Percentiles rank a stretch among this genome's conserved stretches.
Conservation (phyloP, 2,797 vertebrate genomes). For the Psittacula echo region DNA sequence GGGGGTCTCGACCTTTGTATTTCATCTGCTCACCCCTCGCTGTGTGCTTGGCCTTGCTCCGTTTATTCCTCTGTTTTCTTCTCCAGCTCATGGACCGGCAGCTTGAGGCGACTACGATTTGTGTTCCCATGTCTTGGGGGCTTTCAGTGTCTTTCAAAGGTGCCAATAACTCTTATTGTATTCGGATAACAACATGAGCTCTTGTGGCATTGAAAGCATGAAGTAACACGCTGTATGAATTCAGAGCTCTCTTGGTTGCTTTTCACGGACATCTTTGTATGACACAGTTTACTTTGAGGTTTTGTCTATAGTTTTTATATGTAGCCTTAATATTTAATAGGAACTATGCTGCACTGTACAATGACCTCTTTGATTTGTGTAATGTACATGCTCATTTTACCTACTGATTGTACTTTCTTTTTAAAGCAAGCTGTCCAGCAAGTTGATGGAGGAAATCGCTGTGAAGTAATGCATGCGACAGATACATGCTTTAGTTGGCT, state of each 20-base stretch:
- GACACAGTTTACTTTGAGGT: not conserved
- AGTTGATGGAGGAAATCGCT: not conserved
- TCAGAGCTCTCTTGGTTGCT: not conserved
- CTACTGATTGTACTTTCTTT: not conserved
- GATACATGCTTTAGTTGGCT: not conserved
- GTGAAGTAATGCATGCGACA: not conserved
- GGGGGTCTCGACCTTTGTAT: not conserved
- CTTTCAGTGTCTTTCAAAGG: not conserved
- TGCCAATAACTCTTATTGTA: not conserved
- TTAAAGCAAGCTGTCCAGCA: not conserved
- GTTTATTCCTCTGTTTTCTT: not conserved
- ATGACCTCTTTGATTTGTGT: not conserved
- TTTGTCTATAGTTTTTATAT: not conserved
- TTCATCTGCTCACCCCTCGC: not conserved
- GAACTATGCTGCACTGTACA: not conserved
- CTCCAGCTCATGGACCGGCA: not conserved
- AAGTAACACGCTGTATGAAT: rapidly evolving
- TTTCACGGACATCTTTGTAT: not conserved
- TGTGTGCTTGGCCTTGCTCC: not conserved
- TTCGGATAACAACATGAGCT: not conserved
- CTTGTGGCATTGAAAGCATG: not conserved
- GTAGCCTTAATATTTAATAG: not conserved
- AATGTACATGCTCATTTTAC: rapidly evolving
- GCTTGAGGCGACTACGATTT: not conserved
- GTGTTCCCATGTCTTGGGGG: not conserved